phyloP scores from a whole-genome alignment of 2,888 invertebrate species.

The Clitarchus hookeri region DNA sequence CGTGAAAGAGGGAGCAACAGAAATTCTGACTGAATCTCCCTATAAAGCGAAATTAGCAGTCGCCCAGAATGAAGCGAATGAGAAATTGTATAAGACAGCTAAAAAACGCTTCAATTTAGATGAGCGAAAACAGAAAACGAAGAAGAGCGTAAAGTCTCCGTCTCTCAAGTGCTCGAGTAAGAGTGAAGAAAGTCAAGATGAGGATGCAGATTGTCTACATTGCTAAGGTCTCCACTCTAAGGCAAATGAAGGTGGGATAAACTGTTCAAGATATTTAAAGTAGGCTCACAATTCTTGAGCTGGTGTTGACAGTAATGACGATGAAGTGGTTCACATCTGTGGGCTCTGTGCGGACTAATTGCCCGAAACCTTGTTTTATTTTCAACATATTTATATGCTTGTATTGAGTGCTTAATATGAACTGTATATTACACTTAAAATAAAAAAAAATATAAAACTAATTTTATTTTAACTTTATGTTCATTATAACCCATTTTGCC shows the following conservation, averaged over 20 bases:
- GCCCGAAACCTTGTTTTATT: neutral
- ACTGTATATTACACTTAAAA: neutral
- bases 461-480: neutral
- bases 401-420: neutral
- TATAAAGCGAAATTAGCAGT: neutral
- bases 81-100: neutral
- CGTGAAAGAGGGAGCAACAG: neutral
- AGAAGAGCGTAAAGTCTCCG: neutral
- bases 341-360: neutral
- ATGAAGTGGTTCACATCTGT: too few relatives aligned
- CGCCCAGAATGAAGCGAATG: neutral
- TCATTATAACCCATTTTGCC: neutral
- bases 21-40: neutral
- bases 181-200: neutral
- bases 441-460: neutral
- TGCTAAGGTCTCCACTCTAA: too few relatives aligned
- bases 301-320: too few relatives aligned
- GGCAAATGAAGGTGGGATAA: too few relatives aligned
- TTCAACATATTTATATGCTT: neutral
- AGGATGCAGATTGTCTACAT: too few relatives aligned
- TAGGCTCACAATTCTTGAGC: too few relatives aligned
- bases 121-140: neutral
- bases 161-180: neutral
- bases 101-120: neutral
- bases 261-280: too few relatives aligned